Conservation (phyloP, 2,888 invertebrate genomes). For the Graphium colonna region DNA sequence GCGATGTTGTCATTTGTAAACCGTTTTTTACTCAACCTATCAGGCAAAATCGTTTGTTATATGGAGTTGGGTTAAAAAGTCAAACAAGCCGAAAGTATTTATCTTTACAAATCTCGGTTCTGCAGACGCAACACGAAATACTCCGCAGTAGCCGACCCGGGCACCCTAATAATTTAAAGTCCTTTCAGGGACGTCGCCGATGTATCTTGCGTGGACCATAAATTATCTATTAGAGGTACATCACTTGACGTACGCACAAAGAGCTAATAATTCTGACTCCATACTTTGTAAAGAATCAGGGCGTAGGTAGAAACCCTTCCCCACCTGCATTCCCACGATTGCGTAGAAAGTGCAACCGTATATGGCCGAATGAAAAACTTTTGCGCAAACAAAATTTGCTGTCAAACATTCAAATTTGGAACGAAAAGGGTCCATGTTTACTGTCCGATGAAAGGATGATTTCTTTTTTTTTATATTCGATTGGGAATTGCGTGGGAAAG, state of each 20-base stretch:
- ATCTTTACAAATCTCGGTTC: slow-evolving; percentile 23
- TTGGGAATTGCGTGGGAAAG: slow-evolving; percentile 54
- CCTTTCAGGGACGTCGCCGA: slow-evolving; percentile 45
- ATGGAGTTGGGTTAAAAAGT: background rate
- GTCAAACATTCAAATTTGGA: slow-evolving; percentile 68
- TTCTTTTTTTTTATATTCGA: too few relatives aligned
- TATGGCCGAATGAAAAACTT: slow-evolving; percentile 49
- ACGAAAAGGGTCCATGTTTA: slow-evolving; percentile 58
- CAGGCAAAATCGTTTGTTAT: too few relatives aligned
- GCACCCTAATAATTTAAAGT: slow-evolving; percentile 72
- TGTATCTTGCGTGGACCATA: slow-evolving; percentile 62
- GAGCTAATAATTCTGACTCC: slow-evolving; percentile 61
- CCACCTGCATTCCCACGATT: slow-evolving; percentile 77
- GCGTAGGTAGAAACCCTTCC: slow-evolving; percentile 66
- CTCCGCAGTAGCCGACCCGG: slow-evolving; percentile 39
- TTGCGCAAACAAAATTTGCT: slow-evolving; percentile 70
- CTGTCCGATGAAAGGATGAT: slow-evolving; percentile 45
- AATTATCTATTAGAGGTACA: slow-evolving; percentile 76
- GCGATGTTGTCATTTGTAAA: too few relatives aligned
- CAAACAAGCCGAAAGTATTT: slow-evolving; percentile 23
- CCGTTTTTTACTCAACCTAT: too few relatives aligned
- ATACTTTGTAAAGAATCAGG: slow-evolving; percentile 56
- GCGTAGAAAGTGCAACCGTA: slow-evolving; percentile 65
- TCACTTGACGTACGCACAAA: slow-evolving; percentile 73
- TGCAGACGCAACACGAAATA: slow-evolving; percentile 25